Percentiles rank a stretch among this genome's conserved stretches.
Conservation (phyloP, 2,797 vertebrate species). For the Paratrypauchen microcephalus region DNA sequence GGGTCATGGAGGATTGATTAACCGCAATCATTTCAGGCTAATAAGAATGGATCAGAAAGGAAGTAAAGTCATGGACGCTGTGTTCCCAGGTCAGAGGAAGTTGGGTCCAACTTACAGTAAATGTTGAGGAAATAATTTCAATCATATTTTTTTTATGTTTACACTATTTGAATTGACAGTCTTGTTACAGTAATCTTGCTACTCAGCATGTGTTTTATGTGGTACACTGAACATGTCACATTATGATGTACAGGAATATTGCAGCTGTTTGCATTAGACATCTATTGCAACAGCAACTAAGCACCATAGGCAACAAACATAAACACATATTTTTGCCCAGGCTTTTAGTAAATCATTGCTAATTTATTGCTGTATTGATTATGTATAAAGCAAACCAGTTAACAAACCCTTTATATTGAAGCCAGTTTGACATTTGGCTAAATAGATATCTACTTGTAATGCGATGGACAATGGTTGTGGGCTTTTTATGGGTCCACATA, state of each 20-base stretch:
- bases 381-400: no score
- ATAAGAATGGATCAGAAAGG: constrained; percentile 62
- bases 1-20: constrained; percentile 68
- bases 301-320: no score
- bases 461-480: not conserved
- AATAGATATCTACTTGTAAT: no score
- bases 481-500: not conserved
- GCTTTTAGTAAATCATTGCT: no score
- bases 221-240: constrained; percentile 1
- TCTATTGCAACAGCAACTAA: no score
- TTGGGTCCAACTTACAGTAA: constrained; percentile 10
- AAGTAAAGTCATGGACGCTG: constrained; percentile 33
- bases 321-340: no score
- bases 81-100: constrained; percentile 9
- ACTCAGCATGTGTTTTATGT: constrained; percentile 1
- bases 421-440: no score
- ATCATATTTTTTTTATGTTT: not conserved
- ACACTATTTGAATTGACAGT: not conserved
- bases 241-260: not conserved
- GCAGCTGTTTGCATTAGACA: not conserved
- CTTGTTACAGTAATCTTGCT: not conserved
- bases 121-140: not conserved
- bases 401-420: no score
- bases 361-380: no score
- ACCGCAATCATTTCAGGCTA: constrained; percentile 61